Conservation (phyloP, 2,113 vertebrate genomes). For the Pitta sordida region DNA sequence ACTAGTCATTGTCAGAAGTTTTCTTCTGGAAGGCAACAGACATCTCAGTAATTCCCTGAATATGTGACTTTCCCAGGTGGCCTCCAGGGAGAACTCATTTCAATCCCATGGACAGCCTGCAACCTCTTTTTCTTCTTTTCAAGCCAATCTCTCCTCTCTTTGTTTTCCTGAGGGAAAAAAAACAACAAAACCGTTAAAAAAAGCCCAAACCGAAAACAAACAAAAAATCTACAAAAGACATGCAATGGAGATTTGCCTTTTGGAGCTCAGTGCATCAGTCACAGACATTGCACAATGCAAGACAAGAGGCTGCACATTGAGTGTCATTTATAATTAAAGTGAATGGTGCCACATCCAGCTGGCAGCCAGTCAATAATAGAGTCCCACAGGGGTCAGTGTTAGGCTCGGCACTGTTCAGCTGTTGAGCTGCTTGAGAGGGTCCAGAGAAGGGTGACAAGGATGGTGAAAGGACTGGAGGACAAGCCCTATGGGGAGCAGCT, state of each 20-base stretch:
- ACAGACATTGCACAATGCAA: neutral
- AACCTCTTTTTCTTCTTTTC: conserved; percentile 76
- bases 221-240: neutral
- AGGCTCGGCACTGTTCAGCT: too few relatives aligned
- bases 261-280: neutral
- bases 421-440: too few relatives aligned
- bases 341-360: too few relatives aligned
- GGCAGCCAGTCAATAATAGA: too few relatives aligned
- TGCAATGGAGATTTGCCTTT: neutral
- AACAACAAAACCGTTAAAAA: neutral
- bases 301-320: neutral
- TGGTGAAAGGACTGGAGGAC: too few relatives aligned
- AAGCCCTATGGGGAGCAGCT: too few relatives aligned
- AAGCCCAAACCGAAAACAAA: neutral
- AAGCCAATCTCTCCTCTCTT: conserved; percentile 77
- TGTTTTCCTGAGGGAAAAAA: conserved; percentile 77
- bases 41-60: conserved; percentile 70
- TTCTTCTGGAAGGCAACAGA: neutral
- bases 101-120: conserved; percentile 64
- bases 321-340: neutral
- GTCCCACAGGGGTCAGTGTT: too few relatives aligned
- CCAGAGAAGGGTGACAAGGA: too few relatives aligned
- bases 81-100: conserved; percentile 82
- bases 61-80: conserved; percentile 86
- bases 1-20: neutral